A percentile compares a stretch with the other conserved stretches of the same genome.
These are phyloP conservation scores for Anneissia japonica DNA, from an alignment of 35 echinoderm and acorn worm genomes.

Conservation along the genomic window DNA sequence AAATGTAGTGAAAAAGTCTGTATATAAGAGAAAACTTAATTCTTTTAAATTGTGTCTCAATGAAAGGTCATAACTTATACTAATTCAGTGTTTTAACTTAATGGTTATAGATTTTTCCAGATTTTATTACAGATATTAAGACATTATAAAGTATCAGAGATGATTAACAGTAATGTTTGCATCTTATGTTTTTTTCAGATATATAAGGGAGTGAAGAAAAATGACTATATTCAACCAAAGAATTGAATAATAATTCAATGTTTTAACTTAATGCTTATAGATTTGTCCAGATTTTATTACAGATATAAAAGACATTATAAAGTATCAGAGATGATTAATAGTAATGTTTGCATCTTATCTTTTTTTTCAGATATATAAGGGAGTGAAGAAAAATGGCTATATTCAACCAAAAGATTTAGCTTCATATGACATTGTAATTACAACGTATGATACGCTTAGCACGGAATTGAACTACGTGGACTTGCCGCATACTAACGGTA, in stretches of 20 bases:
- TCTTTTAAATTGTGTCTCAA: too few species aligned
- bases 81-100: not conserved
- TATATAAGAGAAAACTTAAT: too few species aligned
- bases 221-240: constrained; percentile 69
- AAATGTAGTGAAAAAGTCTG: too few species aligned
- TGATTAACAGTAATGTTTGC: not conserved
- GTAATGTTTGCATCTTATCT: not conserved
- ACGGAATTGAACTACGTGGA: constrained; percentile 80
- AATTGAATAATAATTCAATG: too few species aligned
- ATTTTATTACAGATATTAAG: not conserved
- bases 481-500: constrained; percentile 71
- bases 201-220: constrained; percentile 77
- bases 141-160: not conserved
- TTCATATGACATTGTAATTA: constrained; percentile 79
- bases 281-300: not conserved
- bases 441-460: constrained; percentile 66
- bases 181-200: constrained; percentile 45
- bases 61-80: too few species aligned
- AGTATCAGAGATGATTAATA: not conserved
- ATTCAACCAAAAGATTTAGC: constrained; percentile 66
- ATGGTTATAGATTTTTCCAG: not conserved
- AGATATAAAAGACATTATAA: not conserved
- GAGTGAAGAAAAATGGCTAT: constrained; percentile 74
- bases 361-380: constrained; percentile 66
- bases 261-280: not conserved